Base-by-base conservation (phyloP, 1,140 invertebrate genomes). In the Zaprionus kolodkinae region DNA sequence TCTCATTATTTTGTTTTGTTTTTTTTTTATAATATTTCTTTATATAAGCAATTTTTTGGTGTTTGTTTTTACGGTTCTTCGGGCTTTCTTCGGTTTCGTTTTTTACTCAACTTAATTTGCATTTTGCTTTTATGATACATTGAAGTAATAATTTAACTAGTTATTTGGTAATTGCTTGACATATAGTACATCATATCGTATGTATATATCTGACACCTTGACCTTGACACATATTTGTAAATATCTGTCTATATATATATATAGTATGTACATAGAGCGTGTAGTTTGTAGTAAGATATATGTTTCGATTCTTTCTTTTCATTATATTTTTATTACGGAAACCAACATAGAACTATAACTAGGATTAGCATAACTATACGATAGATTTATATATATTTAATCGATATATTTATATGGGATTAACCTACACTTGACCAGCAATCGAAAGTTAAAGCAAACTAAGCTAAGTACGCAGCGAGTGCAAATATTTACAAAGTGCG, bases 71-170 rank as follows among this genome's bases (percentile, higher is more conserved):
- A n/a, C 7, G 48, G 43, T 55, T 66, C 40, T 45, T 45, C 6
- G 40, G 40, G 40, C 40, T 76, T 62, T 56, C 30, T 54, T 64
- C 63, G n/a, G 15, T 54, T 30, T 73, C 59, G 33, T 45, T 76
- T 48, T 57, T 33, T n/a, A n/a, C 15, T 70, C 50, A 21, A 35
- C 30, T 60, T 75, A 38, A n/a, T 71, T 70, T 71, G 57, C 40
- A 54, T 72, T 79, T 61, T 43, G 21, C 63, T 56, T 76, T 40
- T 65, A 13, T 78, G 72, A 74, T 84, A 67, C 73, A 78, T 81
- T 74, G 50, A 76, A 78, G 75, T 79, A 81, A 89, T 89, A 89
- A 88, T 85, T 89, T 85, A 89, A 89, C 85, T 89, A 89, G 72
- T 89, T 89, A 84, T 79, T 84, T 88, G 85, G 83, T 86, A 86